Evolutionary conservation across 2,888 invertebrate genomes (phyloP).

Genomic region (Periphyllus acericola): DNA sequence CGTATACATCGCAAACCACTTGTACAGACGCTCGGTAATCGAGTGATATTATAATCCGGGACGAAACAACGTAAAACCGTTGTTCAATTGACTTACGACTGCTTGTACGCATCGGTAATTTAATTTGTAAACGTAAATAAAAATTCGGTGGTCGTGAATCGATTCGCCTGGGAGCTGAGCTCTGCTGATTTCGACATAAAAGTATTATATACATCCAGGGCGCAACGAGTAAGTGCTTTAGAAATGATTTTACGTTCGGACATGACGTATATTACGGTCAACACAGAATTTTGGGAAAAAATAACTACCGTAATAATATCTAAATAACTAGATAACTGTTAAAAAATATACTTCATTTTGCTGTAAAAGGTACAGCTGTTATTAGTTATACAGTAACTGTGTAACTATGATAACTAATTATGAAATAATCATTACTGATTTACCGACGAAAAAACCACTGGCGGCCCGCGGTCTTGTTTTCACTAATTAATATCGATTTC

Average conservation of each 20-base stretch:
- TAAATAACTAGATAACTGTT: too few relatives aligned
- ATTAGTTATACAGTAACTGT: too few relatives aligned
- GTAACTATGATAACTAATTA: too few relatives aligned
- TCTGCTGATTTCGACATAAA: not conserved
- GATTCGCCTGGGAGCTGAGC: not conserved
- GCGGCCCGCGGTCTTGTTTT: too few relatives aligned
- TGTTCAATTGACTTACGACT: not conserved
- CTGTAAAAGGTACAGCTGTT: too few relatives aligned
- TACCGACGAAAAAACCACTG: too few relatives aligned
- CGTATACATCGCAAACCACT: not conserved
- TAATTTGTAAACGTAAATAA: constrained; percentile 1
- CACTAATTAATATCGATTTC: too few relatives aligned
- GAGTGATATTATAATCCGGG: not conserved
- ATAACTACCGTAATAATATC: too few relatives aligned
- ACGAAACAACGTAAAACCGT: not conserved
- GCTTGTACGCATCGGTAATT: not conserved
- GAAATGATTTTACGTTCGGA: not conserved
- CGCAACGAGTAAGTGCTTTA: not conserved
- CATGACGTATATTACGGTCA: constrained; percentile 1
- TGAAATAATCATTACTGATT: too few relatives aligned
- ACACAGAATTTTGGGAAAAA: too few relatives aligned
- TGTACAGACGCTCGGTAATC: not conserved
- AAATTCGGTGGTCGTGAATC: not conserved
- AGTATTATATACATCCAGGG: not conserved
- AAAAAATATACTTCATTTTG: too few relatives aligned